Base-by-base conservation (phyloP, 2,113 vertebrate genomes). In the Accipiter cooperii region DNA sequence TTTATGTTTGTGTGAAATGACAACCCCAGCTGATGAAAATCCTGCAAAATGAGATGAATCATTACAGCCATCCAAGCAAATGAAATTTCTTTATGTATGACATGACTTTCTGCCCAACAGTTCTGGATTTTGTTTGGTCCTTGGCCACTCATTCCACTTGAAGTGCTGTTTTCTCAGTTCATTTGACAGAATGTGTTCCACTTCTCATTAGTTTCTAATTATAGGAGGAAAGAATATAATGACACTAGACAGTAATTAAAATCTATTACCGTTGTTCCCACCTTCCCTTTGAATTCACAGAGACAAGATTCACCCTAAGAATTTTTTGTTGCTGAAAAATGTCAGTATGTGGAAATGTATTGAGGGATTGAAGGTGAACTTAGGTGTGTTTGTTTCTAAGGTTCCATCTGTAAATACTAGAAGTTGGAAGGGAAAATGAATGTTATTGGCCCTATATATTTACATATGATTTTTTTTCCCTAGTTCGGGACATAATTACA, bases 131-230 rank as follows among this genome's bases (percentile, higher is more conserved):
- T 79, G 13, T 63, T 87, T 85, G 57, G 44, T 81, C 78, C 69
- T 44, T 91, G 44, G 64, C 83, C 60, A 20, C 94, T 92, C 60
- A 47, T 93, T 94, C 49, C 83, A 57, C 65, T 69, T 71, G 61
- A 90, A 66, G 28, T 78, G 94, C 74, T 88, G 38, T 74, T 94
- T 63, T 85, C 47, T 96, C 87, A 61, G 31, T 91, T 94, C 89
- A 89, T 95, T 97, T 91, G 61, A 73, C 83, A 94, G 87, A 94
- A 97, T 70, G 80, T 64, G 58, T 84, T 93, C 60, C n/a, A 31
- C 51, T 96, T 94, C 84, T 91, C 86, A 94, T 95, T 91, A 70
- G 51, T 92, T 87, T 95, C 83, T 97, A 95, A 96, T 97, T 97
- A 96, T 71, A 96, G 64, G 64, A 77, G 51, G 82, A 87, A 96